Evolutionary conservation across 2,888 invertebrate genomes (phyloP).

Genomic region (Athalia rosae): DNA sequence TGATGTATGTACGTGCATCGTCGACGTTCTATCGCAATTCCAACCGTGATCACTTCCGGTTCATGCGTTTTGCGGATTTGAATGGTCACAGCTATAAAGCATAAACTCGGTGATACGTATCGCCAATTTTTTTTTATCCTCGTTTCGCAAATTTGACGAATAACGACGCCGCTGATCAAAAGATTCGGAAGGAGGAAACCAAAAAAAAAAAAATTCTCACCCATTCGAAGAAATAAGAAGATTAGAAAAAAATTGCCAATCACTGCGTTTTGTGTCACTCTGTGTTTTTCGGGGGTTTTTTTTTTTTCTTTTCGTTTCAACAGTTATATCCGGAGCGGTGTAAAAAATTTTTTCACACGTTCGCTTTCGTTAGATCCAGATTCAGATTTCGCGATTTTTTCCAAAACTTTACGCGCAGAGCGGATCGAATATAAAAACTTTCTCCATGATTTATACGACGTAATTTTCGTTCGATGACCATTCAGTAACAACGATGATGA

Average conservation of each 20-base stretch:
- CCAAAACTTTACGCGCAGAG: neutral
- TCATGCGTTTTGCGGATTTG: neutral
- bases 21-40: neutral
- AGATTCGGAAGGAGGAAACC: conserved; percentile 1
- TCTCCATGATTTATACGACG: no score
- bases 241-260: conserved; percentile 19
- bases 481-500: no score
- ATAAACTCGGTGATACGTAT: no score
- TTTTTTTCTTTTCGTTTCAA: neutral
- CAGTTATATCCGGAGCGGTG: neutral
- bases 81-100: no score
- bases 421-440: neutral
- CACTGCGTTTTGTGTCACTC: neutral
- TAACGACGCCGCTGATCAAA: conserved; percentile 1
- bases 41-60: conserved; percentile 13
- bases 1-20: neutral
- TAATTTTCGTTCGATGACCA: no score
- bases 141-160: neutral
- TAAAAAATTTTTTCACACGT: neutral
- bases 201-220: neutral
- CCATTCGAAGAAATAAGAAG: neutral
- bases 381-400: neutral
- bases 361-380: neutral
- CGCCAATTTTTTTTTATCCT: neutral
- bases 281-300: no score